Percentiles rank a stretch among this genome's conserved stretches.
phyloP scores from a whole-genome alignment of 2,113 vertebrate species.

The Plectropomus leopardus region DNA sequence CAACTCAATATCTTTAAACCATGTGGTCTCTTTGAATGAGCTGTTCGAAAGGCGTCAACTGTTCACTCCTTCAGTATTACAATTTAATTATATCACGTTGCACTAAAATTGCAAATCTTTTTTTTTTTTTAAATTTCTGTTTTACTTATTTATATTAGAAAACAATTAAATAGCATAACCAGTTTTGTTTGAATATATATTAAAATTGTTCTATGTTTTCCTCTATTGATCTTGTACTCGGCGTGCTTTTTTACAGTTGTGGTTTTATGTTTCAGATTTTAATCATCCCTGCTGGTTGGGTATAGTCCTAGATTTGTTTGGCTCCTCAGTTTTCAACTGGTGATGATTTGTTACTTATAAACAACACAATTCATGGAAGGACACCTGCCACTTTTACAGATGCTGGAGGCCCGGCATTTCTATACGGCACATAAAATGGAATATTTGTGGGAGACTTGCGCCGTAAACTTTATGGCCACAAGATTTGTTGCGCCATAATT shows the following conservation, averaged over 20 bases:
- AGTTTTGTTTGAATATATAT: not conserved
- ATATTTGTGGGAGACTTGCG: constrained; percentile 77
- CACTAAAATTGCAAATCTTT: not conserved
- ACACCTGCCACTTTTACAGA: constrained; percentile 79
- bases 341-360: constrained; percentile 75
- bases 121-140: not conserved
- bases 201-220: not conserved
- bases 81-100: not conserved
- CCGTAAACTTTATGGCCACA: constrained; percentile 80
- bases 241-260: constrained; percentile 55
- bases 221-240: constrained; percentile 48
- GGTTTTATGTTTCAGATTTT: constrained; percentile 72
- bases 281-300: constrained; percentile 69
- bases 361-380: constrained; percentile 77
- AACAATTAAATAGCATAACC: not conserved
- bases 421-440: constrained; percentile 72
- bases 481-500: constrained; percentile 82
- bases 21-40: constrained; percentile 34
- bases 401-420: constrained; percentile 64
- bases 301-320: constrained; percentile 58
- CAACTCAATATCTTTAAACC: constrained; percentile 48
- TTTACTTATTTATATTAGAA: not conserved
- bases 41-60: constrained; percentile 8
- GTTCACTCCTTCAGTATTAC: constrained; percentile 16
- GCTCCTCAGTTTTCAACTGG: constrained; percentile 34